Conservation (phyloP, 2,888 invertebrate species). For the Gryllus longicercus region DNA sequence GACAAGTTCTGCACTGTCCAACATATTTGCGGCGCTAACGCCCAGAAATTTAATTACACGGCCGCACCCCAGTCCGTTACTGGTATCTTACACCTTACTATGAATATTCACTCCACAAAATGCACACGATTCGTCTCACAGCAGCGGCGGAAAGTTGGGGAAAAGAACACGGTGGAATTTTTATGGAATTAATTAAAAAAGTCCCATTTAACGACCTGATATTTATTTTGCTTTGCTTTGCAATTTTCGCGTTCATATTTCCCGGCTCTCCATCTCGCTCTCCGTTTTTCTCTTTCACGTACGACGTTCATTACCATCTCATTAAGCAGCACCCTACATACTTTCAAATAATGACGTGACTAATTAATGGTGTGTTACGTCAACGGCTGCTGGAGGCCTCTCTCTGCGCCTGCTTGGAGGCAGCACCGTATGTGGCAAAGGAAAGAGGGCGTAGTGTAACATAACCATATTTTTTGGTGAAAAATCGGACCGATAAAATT, state of each 20-base stretch:
- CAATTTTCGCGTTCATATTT: not conserved
- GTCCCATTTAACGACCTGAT: not conserved
- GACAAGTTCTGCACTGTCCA: not conserved
- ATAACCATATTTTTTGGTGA: too few species aligned
- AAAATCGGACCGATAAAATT: too few species aligned
- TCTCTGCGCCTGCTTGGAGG: too few species aligned
- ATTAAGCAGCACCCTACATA: not conserved
- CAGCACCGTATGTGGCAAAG: too few species aligned
- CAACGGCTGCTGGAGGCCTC: not conserved
- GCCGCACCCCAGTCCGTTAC: not conserved
- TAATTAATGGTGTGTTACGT: not conserved
- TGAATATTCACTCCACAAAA: not conserved
- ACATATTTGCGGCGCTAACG: not conserved
- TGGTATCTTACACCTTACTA: slow-evolving; percentile 4
- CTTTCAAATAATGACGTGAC: not conserved
- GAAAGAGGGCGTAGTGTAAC: too few species aligned
- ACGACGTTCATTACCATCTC: not conserved
- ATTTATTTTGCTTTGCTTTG: not conserved
- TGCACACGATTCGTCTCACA: not conserved
- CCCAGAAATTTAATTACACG: not conserved
- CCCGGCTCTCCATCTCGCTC: not conserved
- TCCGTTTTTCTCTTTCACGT: not conserved
- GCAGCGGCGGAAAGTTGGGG: not conserved
- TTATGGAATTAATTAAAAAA: slow-evolving; percentile 17
- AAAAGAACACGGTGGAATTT: not conserved